These are phyloP conservation scores for Oasisia sp. DNA, from an alignment of 2,888 invertebrate species.

Conservation along the genomic window DNA sequence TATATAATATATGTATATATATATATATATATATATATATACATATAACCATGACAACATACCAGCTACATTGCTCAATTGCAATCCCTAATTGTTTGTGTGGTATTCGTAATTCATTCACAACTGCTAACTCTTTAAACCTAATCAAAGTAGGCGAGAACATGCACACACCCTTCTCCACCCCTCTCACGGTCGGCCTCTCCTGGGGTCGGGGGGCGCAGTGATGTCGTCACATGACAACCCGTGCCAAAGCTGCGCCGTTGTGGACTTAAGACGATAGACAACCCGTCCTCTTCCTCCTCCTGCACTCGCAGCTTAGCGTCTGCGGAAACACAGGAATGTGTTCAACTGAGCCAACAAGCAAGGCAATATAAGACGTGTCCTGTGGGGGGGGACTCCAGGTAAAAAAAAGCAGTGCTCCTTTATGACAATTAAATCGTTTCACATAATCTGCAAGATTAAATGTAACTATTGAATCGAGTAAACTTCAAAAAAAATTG, in stretches of 20 bases:
- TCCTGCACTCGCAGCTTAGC: slow-evolving; percentile 28
- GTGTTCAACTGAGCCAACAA: not conserved
- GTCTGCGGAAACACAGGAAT: slow-evolving; percentile 13
- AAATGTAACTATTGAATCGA: no score
- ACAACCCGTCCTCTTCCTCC: slow-evolving; percentile 29
- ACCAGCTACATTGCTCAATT: no score
- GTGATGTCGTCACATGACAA: slow-evolving; percentile 75
- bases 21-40: no score
- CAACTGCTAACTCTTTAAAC: not conserved
- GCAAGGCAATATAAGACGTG: not conserved
- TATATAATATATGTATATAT: no score
- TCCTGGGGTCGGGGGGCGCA: not conserved
- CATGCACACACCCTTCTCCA: slow-evolving; percentile 6
- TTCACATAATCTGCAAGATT: no score
- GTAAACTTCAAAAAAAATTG: no score
- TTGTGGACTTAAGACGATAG: slow-evolving; percentile 77
- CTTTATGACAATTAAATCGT: not conserved
- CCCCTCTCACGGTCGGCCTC: not conserved
- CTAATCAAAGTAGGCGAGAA: not conserved
- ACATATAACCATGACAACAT: no score
- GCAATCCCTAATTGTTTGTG: no score
- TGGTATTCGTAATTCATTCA: not conserved
- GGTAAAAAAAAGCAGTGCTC: not conserved
- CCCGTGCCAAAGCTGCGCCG: slow-evolving; percentile 87
- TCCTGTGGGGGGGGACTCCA: no score